Evolutionary conservation across 2,113 vertebrate species (phyloP), one percentile per base, ranked within the genome.

Genomic region (Larimichthys crocea): DNA sequence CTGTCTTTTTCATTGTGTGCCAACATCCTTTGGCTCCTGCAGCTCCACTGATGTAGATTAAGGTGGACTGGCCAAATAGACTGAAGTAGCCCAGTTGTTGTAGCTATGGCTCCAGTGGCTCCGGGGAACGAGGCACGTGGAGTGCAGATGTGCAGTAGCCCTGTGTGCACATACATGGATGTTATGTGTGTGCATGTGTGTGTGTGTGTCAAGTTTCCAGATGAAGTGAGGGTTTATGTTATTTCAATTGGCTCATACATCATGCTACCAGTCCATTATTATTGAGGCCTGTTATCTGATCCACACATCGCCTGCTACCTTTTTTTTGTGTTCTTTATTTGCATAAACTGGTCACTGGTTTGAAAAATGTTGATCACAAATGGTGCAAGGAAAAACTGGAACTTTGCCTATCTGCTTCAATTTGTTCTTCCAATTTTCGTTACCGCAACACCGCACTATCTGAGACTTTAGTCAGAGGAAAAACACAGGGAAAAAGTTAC

Each of bases 271-370:
- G 80, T 65, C 78, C 73, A 78, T 91, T 89, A 88, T 87, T 88
- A 82, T 83, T 10, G 84, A 75, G 78, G 56, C 71, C 84, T 86
- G 78, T 76, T 92, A 92, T 92, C 91, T 87, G 71, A 83, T 75
- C 80, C 85, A 84, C 83, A 91, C 88, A 91, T 91, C 92, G 91
- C 72, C 62, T 9, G 80, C 85, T 69, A 29, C 48, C 69, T 86
- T 89, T 82, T 24, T 79, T 90, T 82, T 80, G 62, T 86, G 70
- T 64, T 79, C 80, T 89, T 70, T 92, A 93, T 94, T 94, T 93
- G 90, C 80, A 91, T 92, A 90, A 93, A 94, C 91, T 91, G 93
- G 90, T 93, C 91, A 92, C 59, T 12, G 66, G 71, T 77, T 89
- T 79, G 83, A 91, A 89, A 88, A 85, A 24, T 60, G 77, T 53